A percentile compares a stretch with the other conserved stretches of the same genome.
Evolutionary conservation across 2,113 vertebrate species (phyloP).

Genomic region (Platysteira castanea): DNA sequence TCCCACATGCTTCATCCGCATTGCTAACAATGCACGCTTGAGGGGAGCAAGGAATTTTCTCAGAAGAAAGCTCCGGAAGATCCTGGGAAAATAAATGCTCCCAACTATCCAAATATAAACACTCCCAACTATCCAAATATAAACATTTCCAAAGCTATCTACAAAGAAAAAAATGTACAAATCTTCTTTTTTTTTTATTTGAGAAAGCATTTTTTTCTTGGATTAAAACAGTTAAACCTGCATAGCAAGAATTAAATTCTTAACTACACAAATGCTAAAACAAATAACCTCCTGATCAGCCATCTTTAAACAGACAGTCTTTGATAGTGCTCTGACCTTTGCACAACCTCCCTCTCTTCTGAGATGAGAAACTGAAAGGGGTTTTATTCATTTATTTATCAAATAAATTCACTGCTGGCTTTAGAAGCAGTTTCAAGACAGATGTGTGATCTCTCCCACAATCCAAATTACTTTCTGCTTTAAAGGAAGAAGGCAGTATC

Average conservation of each 20-base stretch:
- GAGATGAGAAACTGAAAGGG: background rate
- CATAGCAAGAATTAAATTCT: background rate
- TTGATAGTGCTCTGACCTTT: background rate
- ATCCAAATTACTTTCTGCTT: background rate
- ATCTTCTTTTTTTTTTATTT: background rate
- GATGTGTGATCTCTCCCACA: background rate
- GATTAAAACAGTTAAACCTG: background rate
- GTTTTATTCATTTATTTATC: background rate
- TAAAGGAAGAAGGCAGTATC: background rate
- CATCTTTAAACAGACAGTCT: background rate
- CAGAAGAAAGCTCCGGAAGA: background rate
- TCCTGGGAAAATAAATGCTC: constrained; percentile 5
- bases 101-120: background rate
- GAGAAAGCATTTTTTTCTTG: background rate
- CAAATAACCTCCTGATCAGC: background rate
- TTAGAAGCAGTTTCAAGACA: background rate
- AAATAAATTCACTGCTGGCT: background rate
- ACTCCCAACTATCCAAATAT: background rate
- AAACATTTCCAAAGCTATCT: background rate
- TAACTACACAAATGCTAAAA: background rate
- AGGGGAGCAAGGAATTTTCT: background rate
- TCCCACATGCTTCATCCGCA: rapidly evolving
- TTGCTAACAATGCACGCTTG: background rate
- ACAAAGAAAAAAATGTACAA: background rate
- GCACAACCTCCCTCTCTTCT: background rate